Evolutionary conservation across 35 echinoderm and acorn worm species (phyloP), one percentile per base, ranked within the genome.

Genomic region (Lytechinus pictus): DNA sequence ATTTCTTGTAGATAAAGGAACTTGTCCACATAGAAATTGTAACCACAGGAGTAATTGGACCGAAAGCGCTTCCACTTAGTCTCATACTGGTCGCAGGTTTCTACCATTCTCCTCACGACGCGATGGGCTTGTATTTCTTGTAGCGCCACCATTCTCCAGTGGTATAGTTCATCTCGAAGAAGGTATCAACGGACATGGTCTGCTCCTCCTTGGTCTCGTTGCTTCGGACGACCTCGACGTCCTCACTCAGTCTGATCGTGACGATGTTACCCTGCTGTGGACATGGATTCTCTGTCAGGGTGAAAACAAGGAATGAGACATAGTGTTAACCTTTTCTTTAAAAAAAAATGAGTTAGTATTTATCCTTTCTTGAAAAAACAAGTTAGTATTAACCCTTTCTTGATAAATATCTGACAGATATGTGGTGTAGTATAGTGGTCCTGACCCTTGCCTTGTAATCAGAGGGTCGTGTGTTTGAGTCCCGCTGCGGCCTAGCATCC

Each of bases 121-220:
- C 29, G 24, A 96, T 61, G 10, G 98, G 97, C 94, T 97, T 97
- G 92, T 99, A 97, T 52, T 97, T 97, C 58, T 99, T 99, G 94
- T 98, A 99, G 52, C 98, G 86, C 91, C 95, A 55, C 98, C 98
- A 99, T 94, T 99, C 95, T 44, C 98, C 98, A 12, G 97, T 97
- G 66, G 97, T 72, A 89, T 99, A 99, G 95, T 99, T 99, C 97
- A 99, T 98, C 94, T 99, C 97, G 95, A 99, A 99, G 97, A 97
- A 99, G 3, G 97, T 99, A 60, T 98, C 98, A 2, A 97, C 98
- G 86, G 95, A 53, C 98, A 99, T 98, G 16, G 56, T 72, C 19
- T 94, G 94, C 28, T 97, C 97, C 11, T 97, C 95, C 16, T 58
- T 92, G 16, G 66, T 79, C 14, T 99, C 96, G 13, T 92, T 88